These are phyloP conservation scores for Pollachius pollachius DNA, from an alignment of 2,113 vertebrate genomes.

Conservation along the genomic window DNA sequence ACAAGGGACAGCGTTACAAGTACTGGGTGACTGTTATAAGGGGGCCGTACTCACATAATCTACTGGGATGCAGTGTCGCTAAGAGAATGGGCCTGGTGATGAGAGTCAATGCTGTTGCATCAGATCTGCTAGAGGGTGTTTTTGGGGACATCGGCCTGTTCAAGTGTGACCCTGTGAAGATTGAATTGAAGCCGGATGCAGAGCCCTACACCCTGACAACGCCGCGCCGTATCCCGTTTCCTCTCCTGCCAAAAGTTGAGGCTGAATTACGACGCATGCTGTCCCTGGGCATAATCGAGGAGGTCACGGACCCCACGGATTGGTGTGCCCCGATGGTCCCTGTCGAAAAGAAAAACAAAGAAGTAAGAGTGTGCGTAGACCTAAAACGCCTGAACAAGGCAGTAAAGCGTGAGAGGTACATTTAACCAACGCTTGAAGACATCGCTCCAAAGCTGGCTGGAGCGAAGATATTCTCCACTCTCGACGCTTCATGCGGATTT, in stretches of 20 bases:
- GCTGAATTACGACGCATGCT: too few relatives aligned
- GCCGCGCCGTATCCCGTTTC: constrained; percentile 9
- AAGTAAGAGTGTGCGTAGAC: constrained; percentile 20
- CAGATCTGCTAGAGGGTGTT: background rate
- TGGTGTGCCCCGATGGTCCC: background rate
- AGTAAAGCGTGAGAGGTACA: constrained; percentile 5
- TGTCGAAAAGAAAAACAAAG: constrained; percentile 14
- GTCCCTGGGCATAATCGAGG: background rate
- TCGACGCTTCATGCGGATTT: background rate
- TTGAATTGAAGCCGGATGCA: constrained; percentile 1
- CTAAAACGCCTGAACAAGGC: constrained; percentile 23
- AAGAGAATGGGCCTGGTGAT: too few relatives aligned
- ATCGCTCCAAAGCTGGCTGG: constrained; percentile 15
- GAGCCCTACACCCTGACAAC: constrained; percentile 5
- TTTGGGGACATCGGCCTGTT: constrained; percentile 26
- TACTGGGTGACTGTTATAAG: too few relatives aligned
- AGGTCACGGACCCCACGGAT: too few relatives aligned
- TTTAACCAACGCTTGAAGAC: constrained; percentile 27
- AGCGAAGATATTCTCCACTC: constrained; percentile 7
- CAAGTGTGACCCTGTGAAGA: constrained; percentile 24
- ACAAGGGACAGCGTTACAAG: too few relatives aligned
- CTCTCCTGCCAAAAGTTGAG: too few relatives aligned
- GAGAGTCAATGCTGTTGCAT: too few relatives aligned
- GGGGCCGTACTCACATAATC: too few relatives aligned
- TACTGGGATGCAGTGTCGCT: too few relatives aligned